Percentiles rank a stretch among this genome's conserved stretches.
These are phyloP conservation scores for Rhea pennata DNA, from an alignment of 2,113 vertebrate genomes.

Conservation along the genomic window DNA sequence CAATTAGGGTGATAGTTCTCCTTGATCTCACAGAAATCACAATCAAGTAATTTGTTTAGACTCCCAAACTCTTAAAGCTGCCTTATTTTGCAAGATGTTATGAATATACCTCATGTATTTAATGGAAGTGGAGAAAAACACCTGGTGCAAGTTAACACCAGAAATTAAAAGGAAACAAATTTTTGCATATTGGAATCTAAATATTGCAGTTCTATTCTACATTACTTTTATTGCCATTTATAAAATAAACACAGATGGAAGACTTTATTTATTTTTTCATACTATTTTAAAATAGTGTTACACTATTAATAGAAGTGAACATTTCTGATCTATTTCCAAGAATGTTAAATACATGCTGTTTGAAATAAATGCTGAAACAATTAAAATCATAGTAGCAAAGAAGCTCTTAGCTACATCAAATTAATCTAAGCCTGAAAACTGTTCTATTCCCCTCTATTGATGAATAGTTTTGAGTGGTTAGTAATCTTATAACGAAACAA, in stretches of 20 bases:
- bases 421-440: background rate
- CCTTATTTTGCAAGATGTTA: background rate
- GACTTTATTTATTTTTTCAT: background rate
- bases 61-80: background rate
- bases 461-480: background rate
- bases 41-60: background rate
- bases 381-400: background rate
- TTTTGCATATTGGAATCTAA: background rate
- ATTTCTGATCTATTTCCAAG: background rate
- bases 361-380: constrained; percentile 10
- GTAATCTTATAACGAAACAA: background rate
- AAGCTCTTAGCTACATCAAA: background rate
- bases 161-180: background rate
- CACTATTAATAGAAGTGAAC: constrained; percentile 13
- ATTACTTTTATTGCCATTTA: constrained; percentile 34
- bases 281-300: constrained; percentile 14
- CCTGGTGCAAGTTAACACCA: background rate
- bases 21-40: background rate
- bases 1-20: background rate
- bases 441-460: background rate
- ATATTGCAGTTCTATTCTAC: background rate
- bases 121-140: background rate
- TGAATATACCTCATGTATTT: background rate
- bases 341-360: background rate
- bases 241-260: background rate